phyloP scores from a whole-genome alignment of 2,113 vertebrate genomes.

The Ardeotis arabs region DNA sequence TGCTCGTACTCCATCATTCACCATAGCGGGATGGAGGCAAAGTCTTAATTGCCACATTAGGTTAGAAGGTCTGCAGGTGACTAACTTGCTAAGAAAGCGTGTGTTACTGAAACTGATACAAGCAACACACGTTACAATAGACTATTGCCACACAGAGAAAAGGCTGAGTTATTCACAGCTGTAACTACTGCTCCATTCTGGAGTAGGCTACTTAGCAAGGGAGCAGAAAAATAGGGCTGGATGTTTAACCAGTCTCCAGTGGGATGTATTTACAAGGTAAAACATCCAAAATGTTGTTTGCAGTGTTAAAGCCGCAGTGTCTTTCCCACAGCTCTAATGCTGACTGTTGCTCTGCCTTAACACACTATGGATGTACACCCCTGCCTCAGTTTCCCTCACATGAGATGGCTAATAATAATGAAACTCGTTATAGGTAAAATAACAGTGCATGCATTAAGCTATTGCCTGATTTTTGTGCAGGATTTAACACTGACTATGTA shows the following conservation, averaged over 20 bases:
- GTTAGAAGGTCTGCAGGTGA: neutral
- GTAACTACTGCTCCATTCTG: neutral
- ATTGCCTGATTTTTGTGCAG: neutral
- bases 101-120: neutral
- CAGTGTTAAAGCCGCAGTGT: neutral
- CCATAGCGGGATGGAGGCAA: neutral
- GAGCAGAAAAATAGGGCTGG: neutral
- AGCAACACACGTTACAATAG: neutral
- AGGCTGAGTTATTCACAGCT: neutral
- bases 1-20: neutral
- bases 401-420: neutral
- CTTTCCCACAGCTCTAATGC: neutral
- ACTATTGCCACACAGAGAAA: neutral
- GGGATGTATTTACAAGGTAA: neutral
- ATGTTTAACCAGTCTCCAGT: neutral
- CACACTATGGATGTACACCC: rapidly evolving
- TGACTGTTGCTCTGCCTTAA: neutral
- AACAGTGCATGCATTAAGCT: neutral
- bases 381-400: neutral
- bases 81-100: neutral
- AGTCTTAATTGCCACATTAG: rapidly evolving
- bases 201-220: neutral
- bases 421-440: neutral
- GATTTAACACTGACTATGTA: neutral
- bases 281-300: neutral